These are phyloP conservation scores for Castor canadensis DNA, from an alignment of 2,113 vertebrate species.

Conservation along the genomic window DNA sequence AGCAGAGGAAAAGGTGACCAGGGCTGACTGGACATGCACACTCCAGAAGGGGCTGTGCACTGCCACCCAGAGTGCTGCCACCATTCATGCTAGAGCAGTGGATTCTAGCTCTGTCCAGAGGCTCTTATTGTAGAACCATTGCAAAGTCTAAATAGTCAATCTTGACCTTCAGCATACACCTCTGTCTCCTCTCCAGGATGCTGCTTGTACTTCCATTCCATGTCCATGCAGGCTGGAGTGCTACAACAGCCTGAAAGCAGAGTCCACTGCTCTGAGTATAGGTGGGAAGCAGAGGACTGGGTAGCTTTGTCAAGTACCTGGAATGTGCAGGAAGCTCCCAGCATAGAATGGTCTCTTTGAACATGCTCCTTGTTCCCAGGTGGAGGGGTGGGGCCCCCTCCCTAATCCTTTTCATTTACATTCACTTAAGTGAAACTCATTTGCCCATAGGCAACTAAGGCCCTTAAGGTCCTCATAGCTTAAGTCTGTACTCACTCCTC, in stretches of 20 bases:
- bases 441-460: not conserved
- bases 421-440: not conserved
- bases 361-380: not conserved
- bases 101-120: not conserved
- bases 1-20: not conserved
- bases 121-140: not conserved
- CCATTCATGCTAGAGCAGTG: fast-evolving
- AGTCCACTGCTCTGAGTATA: not conserved
- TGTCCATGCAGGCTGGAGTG: not conserved
- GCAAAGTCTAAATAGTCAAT: not conserved
- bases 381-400: not conserved
- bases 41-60: not conserved
- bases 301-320: not conserved
- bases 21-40: not conserved
- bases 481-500: not conserved
- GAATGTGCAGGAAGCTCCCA: not conserved
- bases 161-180: not conserved
- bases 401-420: not conserved
- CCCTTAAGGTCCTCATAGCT: not conserved
- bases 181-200: not conserved
- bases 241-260: not conserved
- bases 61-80: not conserved
- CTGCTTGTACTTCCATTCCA: not conserved
- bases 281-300: not conserved
- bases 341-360: constrained; percentile 23